Conservation (phyloP, 2,797 vertebrate genomes). For the Bradypodion pumilum region DNA sequence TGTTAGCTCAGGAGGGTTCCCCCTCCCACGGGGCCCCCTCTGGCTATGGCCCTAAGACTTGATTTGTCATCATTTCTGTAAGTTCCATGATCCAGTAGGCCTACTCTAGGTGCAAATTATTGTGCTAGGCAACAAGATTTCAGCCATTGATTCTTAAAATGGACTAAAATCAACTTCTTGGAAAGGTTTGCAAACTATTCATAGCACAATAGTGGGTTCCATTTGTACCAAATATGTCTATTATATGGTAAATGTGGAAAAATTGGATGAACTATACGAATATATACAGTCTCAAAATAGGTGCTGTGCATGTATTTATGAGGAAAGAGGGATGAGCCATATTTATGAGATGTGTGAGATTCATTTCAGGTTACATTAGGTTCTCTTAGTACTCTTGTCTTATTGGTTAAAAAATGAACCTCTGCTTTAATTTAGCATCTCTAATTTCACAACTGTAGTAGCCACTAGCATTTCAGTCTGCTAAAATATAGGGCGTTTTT, state of each 20-base stretch:
- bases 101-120: too few relatives aligned
- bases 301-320: background rate
- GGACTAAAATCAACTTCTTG: conserved; percentile 20
- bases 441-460: background rate
- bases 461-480: background rate
- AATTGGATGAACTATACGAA: background rate
- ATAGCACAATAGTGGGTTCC: conserved; percentile 9
- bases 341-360: background rate
- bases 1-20: too few relatives aligned
- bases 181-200: conserved; percentile 30
- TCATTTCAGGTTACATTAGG: background rate
- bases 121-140: too few relatives aligned
- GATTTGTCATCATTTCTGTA: too few relatives aligned
- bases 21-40: too few relatives aligned
- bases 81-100: too few relatives aligned
- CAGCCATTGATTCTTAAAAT: conserved; percentile 12
- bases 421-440: too few relatives aligned
- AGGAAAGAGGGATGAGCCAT: background rate
- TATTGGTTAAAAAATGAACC: too few relatives aligned
- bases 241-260: background rate
- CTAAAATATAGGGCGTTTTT: background rate
- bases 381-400: background rate
- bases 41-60: too few relatives aligned
- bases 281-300: background rate
- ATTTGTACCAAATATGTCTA: background rate